Base-by-base conservation (phyloP, 2,113 vertebrate genomes). In the Alectura lathami region DNA sequence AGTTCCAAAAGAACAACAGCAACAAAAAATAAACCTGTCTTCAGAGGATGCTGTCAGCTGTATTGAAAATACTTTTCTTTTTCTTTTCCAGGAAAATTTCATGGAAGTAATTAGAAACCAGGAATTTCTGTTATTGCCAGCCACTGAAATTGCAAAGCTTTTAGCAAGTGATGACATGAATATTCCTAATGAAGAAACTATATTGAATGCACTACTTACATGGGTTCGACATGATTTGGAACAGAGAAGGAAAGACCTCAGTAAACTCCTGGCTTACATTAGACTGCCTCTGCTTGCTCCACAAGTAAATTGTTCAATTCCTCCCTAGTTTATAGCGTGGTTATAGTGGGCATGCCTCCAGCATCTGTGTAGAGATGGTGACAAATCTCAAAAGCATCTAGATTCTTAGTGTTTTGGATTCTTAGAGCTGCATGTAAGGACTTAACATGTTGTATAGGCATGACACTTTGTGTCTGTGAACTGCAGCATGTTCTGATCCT, bases 161-260 rank as follows among this genome's bases (percentile, higher is more conserved):
- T 97, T 99, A 95, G 98, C 98, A 36, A 99, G 99, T 30, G 99
- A 99, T 86, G 99, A 99, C 91, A 98, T 99, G 98, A 99, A 99
- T 50, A 99, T 99, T 91, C 99, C 99, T 24, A 98, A 99, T 36
- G 99, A 99, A 95, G 99, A 99, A 97, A 99, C 99, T 1, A 98
- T 99, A 86, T 96, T 99, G 59, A 98, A 98, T 50, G 99, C 99
- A 24, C 97, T 99, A 66, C 98, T 99, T 34, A 98, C 98, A 0
- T 99, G 99, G 99, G 98, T 99, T 80, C 97, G 97, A 67, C 98
- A 99, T 36, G 99, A 99, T 75, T 74, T 97, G 56, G 93, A 97
- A 45, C 96, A 97, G 63, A 98, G 99, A 67, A 98, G 98, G 56
- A 97, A 97, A 73, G 98, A 99, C 83, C 98, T 99, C 36, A 98